Evolutionary conservation across 2,888 invertebrate genomes (phyloP), one percentile per base, ranked within the genome.

Genomic region (Ferrisia virgata): DNA sequence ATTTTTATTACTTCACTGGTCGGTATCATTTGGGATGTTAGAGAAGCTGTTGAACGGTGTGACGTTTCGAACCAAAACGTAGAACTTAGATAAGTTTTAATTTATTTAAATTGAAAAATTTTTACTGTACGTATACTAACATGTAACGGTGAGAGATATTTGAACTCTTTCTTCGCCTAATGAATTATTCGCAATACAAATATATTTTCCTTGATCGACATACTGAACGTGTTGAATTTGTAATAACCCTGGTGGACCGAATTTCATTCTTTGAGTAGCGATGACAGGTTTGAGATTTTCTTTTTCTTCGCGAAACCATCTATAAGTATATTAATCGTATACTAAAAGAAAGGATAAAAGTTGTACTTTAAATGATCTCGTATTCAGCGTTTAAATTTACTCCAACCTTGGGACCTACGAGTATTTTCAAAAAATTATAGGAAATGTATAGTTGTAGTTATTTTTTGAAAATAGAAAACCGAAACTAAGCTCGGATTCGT

Each of bases 131-230:
- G 18, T 15, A 80, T 85, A 85, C 88, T 89, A 89, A 94, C 94
- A 93, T 89, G 94, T 94, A 85, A 96, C 94, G 86, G 92, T 92
- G 86, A 96, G 90, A 22, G 93, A 92, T 87, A 95, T 93, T 87
- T 94, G 92, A 76, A 94, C 92, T 64, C 93, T 93, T 88, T 95
- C 94, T 87, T 93, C 94, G 33, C 96, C 97, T 1, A 94, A 94
- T 8, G 95, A 94, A 89, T 97, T 97, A 90, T 96, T 96, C 85
- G 95, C 95, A 91, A 94, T 94, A 89, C 97, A 97, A 85, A 95
- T 92, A 90, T 96, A 96, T 87, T 94, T 92, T 80, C 96, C 97
- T 85, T 94, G 92, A 89, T 97, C 97, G 87, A 94, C 94, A 82
- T 93, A 90, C 85, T 93, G 86, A 87, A 93, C 92, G 88, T 92